phyloP scores from a whole-genome alignment of 1,140 invertebrate genomes.

The Tetranychus urticae region DNA sequence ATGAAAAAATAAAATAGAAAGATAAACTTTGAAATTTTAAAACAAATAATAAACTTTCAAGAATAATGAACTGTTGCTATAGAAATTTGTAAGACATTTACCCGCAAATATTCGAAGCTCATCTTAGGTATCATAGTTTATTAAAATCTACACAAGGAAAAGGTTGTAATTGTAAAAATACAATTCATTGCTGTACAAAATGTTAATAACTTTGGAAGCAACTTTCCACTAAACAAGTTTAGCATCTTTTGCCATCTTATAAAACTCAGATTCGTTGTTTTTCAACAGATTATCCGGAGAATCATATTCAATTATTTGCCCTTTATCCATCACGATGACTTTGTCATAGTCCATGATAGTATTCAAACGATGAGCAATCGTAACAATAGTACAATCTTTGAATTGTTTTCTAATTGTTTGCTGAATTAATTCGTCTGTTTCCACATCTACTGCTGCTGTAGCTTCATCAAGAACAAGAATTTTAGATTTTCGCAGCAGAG shows the following conservation, averaged over 20 bases:
- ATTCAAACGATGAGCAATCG: constrained; percentile 22
- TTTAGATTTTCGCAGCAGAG: constrained; percentile 36
- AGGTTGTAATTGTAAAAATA: no score
- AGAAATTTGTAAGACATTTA: no score
- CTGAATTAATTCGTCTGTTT: constrained; percentile 24
- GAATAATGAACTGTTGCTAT: no score
- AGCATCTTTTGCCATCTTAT: not conserved
- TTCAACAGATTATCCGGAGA: constrained; percentile 44
- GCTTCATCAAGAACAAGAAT: constrained; percentile 46
- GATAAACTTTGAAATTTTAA: no score
- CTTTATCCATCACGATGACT: constrained; percentile 11
- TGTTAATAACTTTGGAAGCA: no score
- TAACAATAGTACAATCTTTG: constrained; percentile 12
- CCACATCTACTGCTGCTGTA: constrained; percentile 52
- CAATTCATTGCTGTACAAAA: no score
- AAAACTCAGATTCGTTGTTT: not conserved
- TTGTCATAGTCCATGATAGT: constrained; percentile 18
- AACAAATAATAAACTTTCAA: no score
- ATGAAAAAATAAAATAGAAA: no score
- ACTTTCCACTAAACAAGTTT: no score
- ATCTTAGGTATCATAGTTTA: no score
- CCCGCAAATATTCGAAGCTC: no score
- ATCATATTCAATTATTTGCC: constrained; percentile 64
- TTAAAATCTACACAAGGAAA: no score
- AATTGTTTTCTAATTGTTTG: constrained; percentile 15